phyloP scores from a whole-genome alignment of 2,113 vertebrate genomes.

The Tragulus kanchil region DNA sequence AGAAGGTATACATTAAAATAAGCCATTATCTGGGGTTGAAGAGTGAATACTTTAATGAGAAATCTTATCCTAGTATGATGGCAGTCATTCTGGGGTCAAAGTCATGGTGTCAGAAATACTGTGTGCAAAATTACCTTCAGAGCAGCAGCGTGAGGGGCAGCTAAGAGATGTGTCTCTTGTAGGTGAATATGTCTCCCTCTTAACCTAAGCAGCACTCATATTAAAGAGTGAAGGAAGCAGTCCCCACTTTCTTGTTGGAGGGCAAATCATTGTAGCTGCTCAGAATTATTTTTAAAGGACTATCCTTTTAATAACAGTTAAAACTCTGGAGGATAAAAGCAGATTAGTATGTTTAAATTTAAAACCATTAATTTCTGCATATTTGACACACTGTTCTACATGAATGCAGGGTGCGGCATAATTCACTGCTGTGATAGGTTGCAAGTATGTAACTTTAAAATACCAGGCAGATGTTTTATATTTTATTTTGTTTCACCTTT shows the following conservation, averaged over 20 bases:
- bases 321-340: slow-evolving; percentile 21
- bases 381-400: neutral
- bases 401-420: neutral
- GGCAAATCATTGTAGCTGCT: neutral
- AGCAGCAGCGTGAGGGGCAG: neutral
- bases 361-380: neutral
- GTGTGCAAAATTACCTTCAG: neutral
- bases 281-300: neutral
- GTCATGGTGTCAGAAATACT: neutral
- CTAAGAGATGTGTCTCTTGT: neutral
- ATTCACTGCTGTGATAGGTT: neutral
- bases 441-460: slow-evolving; percentile 54
- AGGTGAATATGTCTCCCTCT: neutral
- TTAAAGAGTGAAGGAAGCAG: neutral
- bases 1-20: slow-evolving; percentile 11
- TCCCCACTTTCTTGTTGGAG: neutral
- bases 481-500: slow-evolving; percentile 60
- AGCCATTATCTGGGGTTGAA: neutral
- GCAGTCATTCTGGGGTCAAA: slow-evolving; percentile 3
- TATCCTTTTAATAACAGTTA: slow-evolving; percentile 31
- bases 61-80: slow-evolving; percentile 40
- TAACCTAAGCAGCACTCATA: fast-evolving
- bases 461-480: slow-evolving; percentile 29
- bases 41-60: slow-evolving; percentile 18
- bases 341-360: too few species aligned